A percentile compares a stretch with the other conserved stretches of the same genome.
Conservation (phyloP, 2,888 invertebrate genomes). For the Phlogophora meticulosa region DNA sequence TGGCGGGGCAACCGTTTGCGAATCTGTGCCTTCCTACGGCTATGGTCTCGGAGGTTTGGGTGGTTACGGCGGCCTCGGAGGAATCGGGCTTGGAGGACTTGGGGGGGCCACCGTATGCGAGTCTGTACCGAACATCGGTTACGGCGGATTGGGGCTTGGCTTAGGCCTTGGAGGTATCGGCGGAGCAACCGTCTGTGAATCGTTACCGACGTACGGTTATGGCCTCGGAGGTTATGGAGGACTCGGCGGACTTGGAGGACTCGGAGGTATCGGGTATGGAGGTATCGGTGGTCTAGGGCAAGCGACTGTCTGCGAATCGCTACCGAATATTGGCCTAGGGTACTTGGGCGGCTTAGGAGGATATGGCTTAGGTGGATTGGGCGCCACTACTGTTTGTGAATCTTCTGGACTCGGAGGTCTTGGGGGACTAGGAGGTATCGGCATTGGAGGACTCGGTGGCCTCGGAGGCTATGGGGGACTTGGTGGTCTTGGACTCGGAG, state of each 20-base stretch:
- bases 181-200: no score
- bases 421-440: not conserved
- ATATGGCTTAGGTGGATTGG: constrained; percentile 22
- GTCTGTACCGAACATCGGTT: not conserved
- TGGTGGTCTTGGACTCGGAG: constrained; percentile 8
- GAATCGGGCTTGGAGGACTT: constrained; percentile 40
- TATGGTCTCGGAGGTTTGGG: constrained; percentile 33
- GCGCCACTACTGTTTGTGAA: constrained; percentile 22
- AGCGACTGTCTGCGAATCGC: no score
- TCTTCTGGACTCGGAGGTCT: no score
- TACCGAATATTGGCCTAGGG: no score
- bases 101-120: constrained; percentile 7
- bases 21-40: constrained; percentile 37
- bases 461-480: constrained; percentile 8
- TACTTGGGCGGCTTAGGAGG: constrained; percentile 33
- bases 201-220: no score
- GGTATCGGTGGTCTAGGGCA: constrained; percentile 20
- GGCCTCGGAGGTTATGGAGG: no score
- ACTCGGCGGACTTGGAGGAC: no score
- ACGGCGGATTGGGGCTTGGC: constrained; percentile 9
- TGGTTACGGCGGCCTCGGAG: constrained; percentile 19
- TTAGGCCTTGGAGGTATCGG: constrained; percentile 3
- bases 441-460: constrained; percentile 13
- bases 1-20: constrained; percentile 39
- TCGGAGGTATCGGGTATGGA: not conserved